phyloP scores from a whole-genome alignment of 2,113 vertebrate species.

The Alligator sinensis region DNA sequence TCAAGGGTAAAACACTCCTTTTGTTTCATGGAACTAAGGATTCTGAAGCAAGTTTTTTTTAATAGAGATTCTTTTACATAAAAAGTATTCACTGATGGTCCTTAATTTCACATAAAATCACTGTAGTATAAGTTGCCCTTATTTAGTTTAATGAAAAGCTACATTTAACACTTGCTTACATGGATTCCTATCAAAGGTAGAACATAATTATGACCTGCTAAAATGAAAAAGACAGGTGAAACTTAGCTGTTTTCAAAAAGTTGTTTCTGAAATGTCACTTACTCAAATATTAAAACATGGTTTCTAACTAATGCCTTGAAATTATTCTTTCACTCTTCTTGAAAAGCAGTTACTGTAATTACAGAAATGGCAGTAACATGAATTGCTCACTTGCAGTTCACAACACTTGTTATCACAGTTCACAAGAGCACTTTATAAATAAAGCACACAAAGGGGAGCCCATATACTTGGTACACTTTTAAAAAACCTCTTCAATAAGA shows the following conservation, averaged over 20 bases:
- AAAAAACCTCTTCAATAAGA: neutral
- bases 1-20: neutral
- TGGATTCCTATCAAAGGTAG: neutral
- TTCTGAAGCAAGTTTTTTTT: neutral
- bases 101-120: neutral
- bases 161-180: neutral
- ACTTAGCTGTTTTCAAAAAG: neutral
- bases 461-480: neutral
- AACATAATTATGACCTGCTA: neutral
- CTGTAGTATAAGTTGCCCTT: neutral
- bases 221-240: neutral
- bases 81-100: neutral
- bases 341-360: neutral
- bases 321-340: neutral
- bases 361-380: neutral
- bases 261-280: slow-evolving; percentile 23
- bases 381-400: neutral
- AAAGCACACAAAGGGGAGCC: neutral
- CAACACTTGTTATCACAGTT: neutral
- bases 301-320: slow-evolving; percentile 13
- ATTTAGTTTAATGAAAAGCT: neutral
- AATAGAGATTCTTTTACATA: neutral
- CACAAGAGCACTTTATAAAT: neutral
- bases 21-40: neutral
- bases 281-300: neutral